Evolutionary conservation across 2,113 vertebrate genomes (phyloP).

Genomic region (Nothobranchius kuhntae): DNA sequence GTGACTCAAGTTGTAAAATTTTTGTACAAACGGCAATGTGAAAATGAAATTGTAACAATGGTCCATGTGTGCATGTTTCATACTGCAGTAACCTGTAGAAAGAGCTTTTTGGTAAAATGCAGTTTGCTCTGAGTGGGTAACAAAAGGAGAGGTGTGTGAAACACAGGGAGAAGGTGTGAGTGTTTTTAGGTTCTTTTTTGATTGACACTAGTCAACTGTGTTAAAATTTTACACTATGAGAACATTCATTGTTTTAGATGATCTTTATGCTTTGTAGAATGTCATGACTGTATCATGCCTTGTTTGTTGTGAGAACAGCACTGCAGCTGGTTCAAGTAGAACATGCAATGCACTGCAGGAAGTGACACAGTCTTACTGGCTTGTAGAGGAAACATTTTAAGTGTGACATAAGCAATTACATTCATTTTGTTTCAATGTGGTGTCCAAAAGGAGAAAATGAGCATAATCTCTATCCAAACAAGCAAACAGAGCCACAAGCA

Average conservation of each 20-base stretch:
- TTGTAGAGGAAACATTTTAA: background rate
- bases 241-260: too few species aligned
- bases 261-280: background rate
- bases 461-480: background rate
- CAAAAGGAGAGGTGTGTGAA: too few species aligned
- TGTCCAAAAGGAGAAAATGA: background rate
- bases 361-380: background rate
- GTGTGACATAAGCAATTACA: background rate
- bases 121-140: background rate
- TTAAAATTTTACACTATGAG: too few species aligned
- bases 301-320: background rate
- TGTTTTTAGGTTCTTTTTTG: too few species aligned
- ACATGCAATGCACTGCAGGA: background rate
- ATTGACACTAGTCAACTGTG: too few species aligned
- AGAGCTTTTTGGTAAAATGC: too few species aligned
- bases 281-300: background rate
- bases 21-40: background rate
- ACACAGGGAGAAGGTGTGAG: too few species aligned
- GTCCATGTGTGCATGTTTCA: background rate
- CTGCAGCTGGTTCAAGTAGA: background rate
- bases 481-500: background rate
- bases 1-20: conserved; percentile 3
- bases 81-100: background rate
- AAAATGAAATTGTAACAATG: background rate
- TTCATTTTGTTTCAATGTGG: background rate